These are phyloP conservation scores for Caenorhabditis angaria DNA, from an alignment of 2,888 invertebrate species.

Conservation along the genomic window DNA sequence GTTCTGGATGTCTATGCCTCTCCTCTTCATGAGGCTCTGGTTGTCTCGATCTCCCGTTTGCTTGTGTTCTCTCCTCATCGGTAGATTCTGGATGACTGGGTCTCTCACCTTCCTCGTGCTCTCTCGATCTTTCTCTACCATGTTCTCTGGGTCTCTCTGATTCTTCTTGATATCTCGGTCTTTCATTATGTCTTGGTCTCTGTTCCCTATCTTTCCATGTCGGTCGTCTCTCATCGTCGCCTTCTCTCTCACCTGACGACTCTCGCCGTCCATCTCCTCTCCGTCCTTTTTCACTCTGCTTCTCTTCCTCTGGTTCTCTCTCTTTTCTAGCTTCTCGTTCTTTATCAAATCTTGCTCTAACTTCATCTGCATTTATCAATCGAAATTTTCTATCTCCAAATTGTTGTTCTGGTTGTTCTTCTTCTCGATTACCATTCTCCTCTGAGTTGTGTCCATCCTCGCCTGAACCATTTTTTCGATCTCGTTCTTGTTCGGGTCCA, in stretches of 20 bases:
- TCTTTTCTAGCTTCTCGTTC: slow-evolving; percentile 26
- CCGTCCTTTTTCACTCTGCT: slow-evolving; percentile 14
- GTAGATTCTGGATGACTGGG: not conserved
- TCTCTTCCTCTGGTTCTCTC: slow-evolving; percentile 12
- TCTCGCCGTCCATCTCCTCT: not conserved
- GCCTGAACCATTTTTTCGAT: slow-evolving; percentile 31
- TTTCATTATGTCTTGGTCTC: not conserved
- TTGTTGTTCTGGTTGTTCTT: not conserved
- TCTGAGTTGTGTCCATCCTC: slow-evolving; percentile 41
- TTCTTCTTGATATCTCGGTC: not conserved
- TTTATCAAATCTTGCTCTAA: slow-evolving; percentile 29
- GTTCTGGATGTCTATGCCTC: not conserved
- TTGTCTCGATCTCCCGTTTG: not conserved
- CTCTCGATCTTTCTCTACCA: not conserved
- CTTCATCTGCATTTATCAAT: slow-evolving; percentile 23
- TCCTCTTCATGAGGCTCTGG: not conserved
- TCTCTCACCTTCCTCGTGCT: not conserved
- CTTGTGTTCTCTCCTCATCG: not conserved
- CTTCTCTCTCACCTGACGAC: not conserved
- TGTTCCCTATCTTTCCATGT: not conserved
- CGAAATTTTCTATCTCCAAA: not conserved
- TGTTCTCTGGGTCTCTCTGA: not conserved
- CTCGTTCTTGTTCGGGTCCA: slow-evolving; percentile 16
- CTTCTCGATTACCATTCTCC: slow-evolving; percentile 26
- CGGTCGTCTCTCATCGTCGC: not conserved